Conservation (phyloP, 2,797 vertebrate genomes). For the Girardinus metallicus region DNA sequence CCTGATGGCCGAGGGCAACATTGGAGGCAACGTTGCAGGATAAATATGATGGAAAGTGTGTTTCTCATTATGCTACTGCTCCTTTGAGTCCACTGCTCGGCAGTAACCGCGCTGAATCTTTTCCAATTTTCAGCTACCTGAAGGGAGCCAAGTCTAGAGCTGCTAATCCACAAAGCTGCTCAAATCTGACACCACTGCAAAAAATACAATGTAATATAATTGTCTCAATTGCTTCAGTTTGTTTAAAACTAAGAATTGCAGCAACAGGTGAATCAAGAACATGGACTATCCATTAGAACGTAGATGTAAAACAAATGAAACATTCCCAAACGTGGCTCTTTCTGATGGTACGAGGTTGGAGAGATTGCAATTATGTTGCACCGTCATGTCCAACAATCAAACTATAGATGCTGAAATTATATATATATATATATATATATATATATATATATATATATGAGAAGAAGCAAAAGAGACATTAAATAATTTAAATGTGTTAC, state of each 20-base stretch:
- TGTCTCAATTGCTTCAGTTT: not conserved
- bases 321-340: not conserved
- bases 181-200: not conserved
- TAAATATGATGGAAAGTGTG: conserved; percentile 53
- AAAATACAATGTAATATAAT: not conserved
- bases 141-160: not conserved
- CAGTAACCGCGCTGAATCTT: not conserved
- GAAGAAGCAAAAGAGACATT: no score
- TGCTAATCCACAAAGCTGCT: not conserved
- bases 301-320: not conserved
- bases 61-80: conserved; percentile 38
- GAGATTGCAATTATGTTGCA: not conserved
- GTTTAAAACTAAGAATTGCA: not conserved
- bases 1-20: conserved; percentile 56
- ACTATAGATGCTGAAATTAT: not conserved
- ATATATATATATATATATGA: no score
- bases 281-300: not conserved
- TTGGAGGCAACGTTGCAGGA: conserved; percentile 55
- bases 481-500: not conserved
- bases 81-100: conserved; percentile 28
- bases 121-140: conserved; percentile 7
- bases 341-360: no score
- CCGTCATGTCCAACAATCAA: not conserved
- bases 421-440: no score
- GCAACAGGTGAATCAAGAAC: not conserved